Evolutionary conservation across 64 coral and sea anemone genomes (phyloP).

Genomic region (Cladopsammia gracilis): DNA sequence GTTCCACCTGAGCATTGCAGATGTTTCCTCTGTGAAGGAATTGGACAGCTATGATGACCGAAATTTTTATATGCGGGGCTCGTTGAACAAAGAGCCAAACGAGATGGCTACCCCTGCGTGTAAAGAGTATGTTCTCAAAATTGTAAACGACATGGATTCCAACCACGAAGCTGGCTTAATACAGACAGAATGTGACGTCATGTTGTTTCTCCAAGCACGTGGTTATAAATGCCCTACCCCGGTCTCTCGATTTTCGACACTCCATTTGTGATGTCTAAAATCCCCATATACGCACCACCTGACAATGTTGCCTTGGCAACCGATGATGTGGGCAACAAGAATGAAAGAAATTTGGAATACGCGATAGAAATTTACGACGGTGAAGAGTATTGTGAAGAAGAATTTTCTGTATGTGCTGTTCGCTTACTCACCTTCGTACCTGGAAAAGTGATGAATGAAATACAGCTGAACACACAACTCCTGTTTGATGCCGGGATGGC

Average conservation of each 20-base stretch:
- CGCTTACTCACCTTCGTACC: conserved; percentile 1
- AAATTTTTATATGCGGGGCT: conserved; percentile 48
- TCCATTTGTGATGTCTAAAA: conserved; percentile 13
- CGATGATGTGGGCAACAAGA: not conserved
- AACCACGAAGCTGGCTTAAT: conserved; percentile 12
- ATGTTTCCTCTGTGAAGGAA: conserved; percentile 50
- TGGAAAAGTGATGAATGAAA: not conserved
- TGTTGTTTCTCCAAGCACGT: conserved; percentile 45
- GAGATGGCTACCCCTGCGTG: not conserved
- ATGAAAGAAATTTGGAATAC: no score
- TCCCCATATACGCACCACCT: not conserved
- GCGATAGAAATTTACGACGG: conserved; percentile 25
- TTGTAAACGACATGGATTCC: conserved; percentile 63
- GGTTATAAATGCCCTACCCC: conserved; percentile 5
- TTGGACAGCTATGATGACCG: conserved; percentile 65
- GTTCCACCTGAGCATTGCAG: conserved; percentile 41
- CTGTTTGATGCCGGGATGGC: conserved; percentile 21
- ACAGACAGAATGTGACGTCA: conserved; percentile 33
- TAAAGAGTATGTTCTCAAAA: conserved; percentile 56
- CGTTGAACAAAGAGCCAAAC: not conserved
- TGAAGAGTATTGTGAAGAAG: not conserved
- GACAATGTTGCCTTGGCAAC: not conserved
- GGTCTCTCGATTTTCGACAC: not conserved
- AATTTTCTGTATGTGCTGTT: conserved; percentile 17
- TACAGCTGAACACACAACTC: conserved; percentile 20